Evolutionary conservation across 2,888 invertebrate genomes (phyloP).

Genomic region (Sipha maydis): DNA sequence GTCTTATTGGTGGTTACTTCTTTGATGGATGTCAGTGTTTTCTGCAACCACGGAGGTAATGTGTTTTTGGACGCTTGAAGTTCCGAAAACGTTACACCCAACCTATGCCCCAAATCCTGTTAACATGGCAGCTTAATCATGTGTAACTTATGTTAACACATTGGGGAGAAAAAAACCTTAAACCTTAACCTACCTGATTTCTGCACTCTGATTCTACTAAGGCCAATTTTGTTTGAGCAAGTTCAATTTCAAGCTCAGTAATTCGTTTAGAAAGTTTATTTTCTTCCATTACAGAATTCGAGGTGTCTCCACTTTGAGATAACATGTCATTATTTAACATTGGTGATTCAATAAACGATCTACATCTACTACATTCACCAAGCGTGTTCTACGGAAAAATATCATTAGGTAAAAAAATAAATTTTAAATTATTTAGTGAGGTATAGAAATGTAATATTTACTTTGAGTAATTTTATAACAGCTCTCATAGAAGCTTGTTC

Average conservation of each 20-base stretch:
- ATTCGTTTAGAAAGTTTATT: conserved; percentile 74
- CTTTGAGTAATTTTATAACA: conserved; percentile 75
- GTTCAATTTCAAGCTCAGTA: conserved; percentile 90
- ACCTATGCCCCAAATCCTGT: conserved; percentile 89
- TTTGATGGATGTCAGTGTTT: conserved; percentile 79
- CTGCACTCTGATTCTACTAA: conserved; percentile 97
- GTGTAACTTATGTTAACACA: conserved; percentile 25
- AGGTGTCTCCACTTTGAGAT: conserved; percentile 13
- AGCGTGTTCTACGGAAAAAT: conserved; percentile 70
- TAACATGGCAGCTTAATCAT: conserved; percentile 47
- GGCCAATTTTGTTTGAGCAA: conserved; percentile 96
- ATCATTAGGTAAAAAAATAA: conserved; percentile 25
- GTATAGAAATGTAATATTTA: conserved; percentile 66
- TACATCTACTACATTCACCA: conserved; percentile 71
- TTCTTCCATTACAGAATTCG: conserved; percentile 62
- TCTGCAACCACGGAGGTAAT: conserved; percentile 96
- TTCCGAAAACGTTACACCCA: conserved; percentile 84
- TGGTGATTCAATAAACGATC: conserved; percentile 54
- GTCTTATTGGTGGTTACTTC: conserved; percentile 68
- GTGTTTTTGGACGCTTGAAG: conserved; percentile 76
- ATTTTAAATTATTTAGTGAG: background rate
- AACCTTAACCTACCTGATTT: conserved; percentile 76
- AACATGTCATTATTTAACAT: conserved; percentile 26
- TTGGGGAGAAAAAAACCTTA: background rate
- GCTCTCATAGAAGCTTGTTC: conserved; percentile 78